phyloP scores from a whole-genome alignment of 2,888 invertebrate genomes.

The Patella depressa region DNA sequence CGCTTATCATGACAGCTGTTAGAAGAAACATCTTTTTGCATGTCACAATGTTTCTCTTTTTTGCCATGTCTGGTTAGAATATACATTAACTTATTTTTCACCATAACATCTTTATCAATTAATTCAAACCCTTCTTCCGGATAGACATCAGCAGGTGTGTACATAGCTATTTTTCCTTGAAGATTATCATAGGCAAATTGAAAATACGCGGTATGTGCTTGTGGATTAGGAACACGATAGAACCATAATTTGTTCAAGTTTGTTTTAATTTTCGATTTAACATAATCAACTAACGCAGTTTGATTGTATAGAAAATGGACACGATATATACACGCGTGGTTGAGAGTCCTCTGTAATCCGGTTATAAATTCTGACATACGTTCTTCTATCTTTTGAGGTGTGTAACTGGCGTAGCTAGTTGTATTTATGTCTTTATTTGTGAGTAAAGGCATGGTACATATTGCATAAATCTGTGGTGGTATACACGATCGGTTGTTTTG shows the following conservation, averaged over 20 bases:
- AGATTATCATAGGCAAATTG: slow-evolving; percentile 15
- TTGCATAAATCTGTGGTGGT: no score
- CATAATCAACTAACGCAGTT: background rate
- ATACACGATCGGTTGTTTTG: no score
- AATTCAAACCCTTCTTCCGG: slow-evolving; percentile 19
- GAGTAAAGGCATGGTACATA: no score
- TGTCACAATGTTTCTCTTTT: slow-evolving; percentile 19
- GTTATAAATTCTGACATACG: slow-evolving; percentile 14
- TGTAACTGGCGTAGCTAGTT: slow-evolving; percentile 6
- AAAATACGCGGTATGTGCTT: background rate
- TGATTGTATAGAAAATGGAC: slow-evolving; percentile 23
- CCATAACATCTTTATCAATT: background rate
- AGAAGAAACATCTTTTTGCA: slow-evolving; percentile 11
- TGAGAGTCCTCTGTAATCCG: slow-evolving; percentile 14
- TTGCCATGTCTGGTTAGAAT: slow-evolving; percentile 18
- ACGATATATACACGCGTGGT: slow-evolving; percentile 11
- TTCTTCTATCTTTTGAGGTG: background rate
- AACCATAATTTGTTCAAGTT: slow-evolving; percentile 8
- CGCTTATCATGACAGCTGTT: background rate
- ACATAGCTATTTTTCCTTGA: slow-evolving; percentile 11
- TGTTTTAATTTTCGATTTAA: background rate
- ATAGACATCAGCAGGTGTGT: slow-evolving; percentile 17
- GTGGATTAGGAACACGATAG: background rate
- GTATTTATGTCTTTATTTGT: no score
- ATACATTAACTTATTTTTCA: slow-evolving; percentile 13